A percentile compares a stretch with the other conserved stretches of the same genome.
Conservation (phyloP, 2,797 vertebrate species). For the Anguilla megastoma region DNA sequence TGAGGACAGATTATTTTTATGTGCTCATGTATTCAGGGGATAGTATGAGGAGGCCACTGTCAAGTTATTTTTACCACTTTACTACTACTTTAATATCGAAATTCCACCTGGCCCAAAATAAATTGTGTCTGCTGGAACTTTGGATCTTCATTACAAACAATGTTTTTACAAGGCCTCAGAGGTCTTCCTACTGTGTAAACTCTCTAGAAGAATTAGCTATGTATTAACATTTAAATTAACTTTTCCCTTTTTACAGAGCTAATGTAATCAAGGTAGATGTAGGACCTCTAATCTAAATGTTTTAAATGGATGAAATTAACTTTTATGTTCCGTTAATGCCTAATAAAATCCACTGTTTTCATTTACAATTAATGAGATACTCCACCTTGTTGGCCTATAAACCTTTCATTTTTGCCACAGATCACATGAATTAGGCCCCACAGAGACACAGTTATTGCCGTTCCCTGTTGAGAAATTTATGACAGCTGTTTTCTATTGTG, state of each 20-base stretch:
- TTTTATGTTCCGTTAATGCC: slow-evolving; percentile 15
- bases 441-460: neutral
- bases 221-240: slow-evolving; percentile 18
- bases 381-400: neutral
- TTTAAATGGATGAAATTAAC: neutral
- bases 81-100: neutral
- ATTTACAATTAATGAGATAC: slow-evolving; percentile 16
- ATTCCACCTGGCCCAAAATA: neutral
- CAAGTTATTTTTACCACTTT: neutral
- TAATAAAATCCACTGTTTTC: slow-evolving; percentile 2
- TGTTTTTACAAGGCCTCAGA: neutral
- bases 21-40: neutral
- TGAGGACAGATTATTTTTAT: no score
- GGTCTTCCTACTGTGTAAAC: neutral
- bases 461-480: neutral
- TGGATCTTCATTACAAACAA: neutral
- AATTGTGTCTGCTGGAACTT: neutral
- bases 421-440: neutral
- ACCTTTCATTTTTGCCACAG: neutral
- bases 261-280: neutral
- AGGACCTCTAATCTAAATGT: neutral
- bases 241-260: neutral
- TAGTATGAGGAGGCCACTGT: neutral
- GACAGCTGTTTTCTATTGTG: neutral
- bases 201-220: neutral